Evolutionary conservation across 2,888 invertebrate genomes (phyloP), one percentile per base, ranked within the genome.

Genomic region (Eilema sororculum): DNA sequence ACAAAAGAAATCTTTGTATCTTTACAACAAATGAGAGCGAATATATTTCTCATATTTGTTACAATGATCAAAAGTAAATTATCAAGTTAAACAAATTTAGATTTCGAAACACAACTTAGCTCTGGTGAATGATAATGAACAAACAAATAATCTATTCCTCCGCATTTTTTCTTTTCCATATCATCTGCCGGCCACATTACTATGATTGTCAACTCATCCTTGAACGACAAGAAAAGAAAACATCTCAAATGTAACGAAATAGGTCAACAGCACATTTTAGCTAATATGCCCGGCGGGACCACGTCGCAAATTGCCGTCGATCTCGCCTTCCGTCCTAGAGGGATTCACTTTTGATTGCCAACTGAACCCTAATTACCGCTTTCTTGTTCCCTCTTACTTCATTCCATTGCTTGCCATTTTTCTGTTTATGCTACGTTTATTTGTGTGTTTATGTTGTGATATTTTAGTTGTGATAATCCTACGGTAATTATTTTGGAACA

Each of bases 331-430:
- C 81, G 67, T 74, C 73, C 81, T 78, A 65, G 83, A 87, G 86
- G 88, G 89, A 87, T 89, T 89, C 87, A 86, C 87, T 86, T 83
- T 84, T 86, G 87, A 88, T 86, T 87, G 86, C 82, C 82, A 83
- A 83, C 83, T 82, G 83, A 81, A 83, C 86, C 87, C 85, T 90
- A 90, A 90, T 90, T 90, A 89, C 83, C 71, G 78, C 67, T 82
- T 81, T 81, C 76, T 81, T 78, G 78, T 81, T 71, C 74, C 64
- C 71, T 74, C 74, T 60, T 57, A 68, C 72, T 74, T 76, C 74
- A 71, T 79, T 0, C 28, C 60, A 78, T 83, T 78, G 73, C 65
- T 67, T 60, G 61, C 65, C 64, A 75, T 74, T 82, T 81, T 78
- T 77, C 63, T 64, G 57, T 74, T 82, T 52, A 66, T 70, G 75